Percentiles rank a stretch among this genome's conserved stretches.
phyloP scores from a whole-genome alignment of 2,113 vertebrate genomes.

The Rhea pennata region DNA sequence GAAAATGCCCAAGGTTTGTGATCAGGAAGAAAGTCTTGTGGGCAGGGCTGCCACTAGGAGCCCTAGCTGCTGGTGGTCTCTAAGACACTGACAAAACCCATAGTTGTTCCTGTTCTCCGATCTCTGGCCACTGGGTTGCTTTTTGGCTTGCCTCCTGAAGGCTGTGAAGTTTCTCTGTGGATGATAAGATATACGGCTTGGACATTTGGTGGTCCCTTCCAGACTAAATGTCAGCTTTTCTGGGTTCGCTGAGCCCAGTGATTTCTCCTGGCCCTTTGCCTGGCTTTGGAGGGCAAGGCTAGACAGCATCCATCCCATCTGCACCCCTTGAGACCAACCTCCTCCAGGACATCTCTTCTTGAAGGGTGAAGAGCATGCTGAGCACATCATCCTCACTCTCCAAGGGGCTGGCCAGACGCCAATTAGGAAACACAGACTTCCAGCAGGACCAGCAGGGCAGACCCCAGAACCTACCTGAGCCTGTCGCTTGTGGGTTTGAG shows the following conservation, averaged over 20 bases:
- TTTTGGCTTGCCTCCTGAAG: not conserved
- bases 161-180: not conserved
- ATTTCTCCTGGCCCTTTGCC: not conserved
- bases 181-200: not conserved
- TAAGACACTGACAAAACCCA: not conserved
- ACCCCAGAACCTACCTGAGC: slow-evolving; percentile 59
- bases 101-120: not conserved
- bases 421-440: not conserved
- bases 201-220: not conserved
- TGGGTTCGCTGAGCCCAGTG: not conserved
- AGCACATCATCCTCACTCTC: not conserved
- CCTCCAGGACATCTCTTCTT: not conserved
- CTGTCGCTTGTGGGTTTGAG: slow-evolving; percentile 69
- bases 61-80: not conserved
- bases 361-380: not conserved
- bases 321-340: not conserved
- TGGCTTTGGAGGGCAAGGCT: not conserved
- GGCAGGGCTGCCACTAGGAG: not conserved
- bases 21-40: not conserved
- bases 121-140: not conserved
- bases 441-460: not conserved
- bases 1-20: not conserved
- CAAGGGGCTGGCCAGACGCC: not conserved
- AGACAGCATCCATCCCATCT: not conserved
- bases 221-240: not conserved